Percentiles rank a stretch among this genome's conserved stretches.
These are phyloP conservation scores for Gastrophryne carolinensis DNA, from an alignment of 2,797 vertebrate genomes.

Conservation along the genomic window DNA sequence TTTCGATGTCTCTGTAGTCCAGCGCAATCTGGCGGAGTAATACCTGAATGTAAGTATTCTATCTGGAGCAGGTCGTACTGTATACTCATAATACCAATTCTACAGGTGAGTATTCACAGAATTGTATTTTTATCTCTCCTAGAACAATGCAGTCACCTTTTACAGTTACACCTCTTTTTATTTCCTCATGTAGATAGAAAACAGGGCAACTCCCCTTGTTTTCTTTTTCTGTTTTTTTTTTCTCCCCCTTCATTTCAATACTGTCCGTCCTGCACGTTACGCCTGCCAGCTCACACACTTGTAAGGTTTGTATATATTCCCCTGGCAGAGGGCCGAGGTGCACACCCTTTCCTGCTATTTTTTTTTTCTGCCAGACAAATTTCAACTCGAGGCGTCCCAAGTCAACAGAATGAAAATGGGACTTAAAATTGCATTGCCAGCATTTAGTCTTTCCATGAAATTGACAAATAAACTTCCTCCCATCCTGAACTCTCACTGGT, in stretches of 20 bases:
- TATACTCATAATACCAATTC: too few relatives aligned
- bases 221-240: constrained; percentile 3
- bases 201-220: constrained; percentile 47
- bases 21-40: too few relatives aligned
- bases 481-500: not conserved
- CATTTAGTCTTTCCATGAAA: constrained; percentile 38
- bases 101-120: too few relatives aligned
- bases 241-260: constrained; percentile 7
- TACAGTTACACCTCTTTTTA: constrained; percentile 12
- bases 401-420: constrained; percentile 38
- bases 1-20: too few relatives aligned
- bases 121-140: not conserved
- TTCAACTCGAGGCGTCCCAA: constrained; percentile 20
- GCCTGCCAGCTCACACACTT: constrained; percentile 32
- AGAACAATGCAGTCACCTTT: constrained; percentile 13
- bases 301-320: constrained; percentile 26
- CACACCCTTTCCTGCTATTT: constrained; percentile 51
- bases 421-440: constrained; percentile 37
- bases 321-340: constrained; percentile 24
- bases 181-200: constrained; percentile 22
- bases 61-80: too few relatives aligned
- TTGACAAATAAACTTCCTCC: constrained; percentile 40
- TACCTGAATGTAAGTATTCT: too few relatives aligned
- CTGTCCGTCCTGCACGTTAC: constrained; percentile 28
- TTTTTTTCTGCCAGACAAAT: constrained; percentile 48